A percentile compares a stretch with the other conserved stretches of the same genome.
phyloP scores from a whole-genome alignment of 2,797 vertebrate species.

The Mastacembelus armatus region DNA sequence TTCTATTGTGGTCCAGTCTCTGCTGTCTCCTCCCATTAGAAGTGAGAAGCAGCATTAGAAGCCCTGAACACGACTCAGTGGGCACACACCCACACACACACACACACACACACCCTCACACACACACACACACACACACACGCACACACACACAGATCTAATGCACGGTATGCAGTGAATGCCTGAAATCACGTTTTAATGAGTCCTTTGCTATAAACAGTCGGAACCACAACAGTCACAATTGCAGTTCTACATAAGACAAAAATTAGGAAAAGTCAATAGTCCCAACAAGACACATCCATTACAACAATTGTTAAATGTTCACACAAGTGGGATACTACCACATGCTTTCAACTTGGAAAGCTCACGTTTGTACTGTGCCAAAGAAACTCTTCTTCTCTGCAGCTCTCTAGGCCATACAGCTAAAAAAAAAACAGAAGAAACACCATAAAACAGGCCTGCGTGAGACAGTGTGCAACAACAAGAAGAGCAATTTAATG shows the following conservation, averaged over 20 bases:
- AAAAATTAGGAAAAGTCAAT: not conserved
- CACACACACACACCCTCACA: conserved; percentile 24
- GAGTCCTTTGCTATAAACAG: not conserved
- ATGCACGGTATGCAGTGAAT: conserved; percentile 33
- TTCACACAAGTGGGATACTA: too few species aligned
- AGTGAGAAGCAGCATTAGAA: conserved; percentile 67
- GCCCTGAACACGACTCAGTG: conserved; percentile 61
- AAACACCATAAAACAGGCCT: conserved; percentile 2
- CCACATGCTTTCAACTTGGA: not conserved
- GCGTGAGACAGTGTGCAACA: not conserved
- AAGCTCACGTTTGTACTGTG: not conserved
- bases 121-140: conserved; percentile 5
- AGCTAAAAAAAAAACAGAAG: conserved; percentile 1
- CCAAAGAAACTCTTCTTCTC: not conserved
- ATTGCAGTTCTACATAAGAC: not conserved
- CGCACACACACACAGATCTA: conserved; percentile 21
- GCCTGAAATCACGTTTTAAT: conserved; percentile 2
- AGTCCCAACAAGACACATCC: not conserved
- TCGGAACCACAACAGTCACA: not conserved
- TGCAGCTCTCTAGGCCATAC: not conserved
- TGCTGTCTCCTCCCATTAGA: conserved; percentile 78
- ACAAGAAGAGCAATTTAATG: conserved; percentile 36
- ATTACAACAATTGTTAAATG: not conserved
- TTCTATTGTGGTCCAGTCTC: conserved; percentile 85
- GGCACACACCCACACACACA: not conserved